Conservation (phyloP, 2,888 invertebrate genomes). For the Sphinx pinastri region DNA sequence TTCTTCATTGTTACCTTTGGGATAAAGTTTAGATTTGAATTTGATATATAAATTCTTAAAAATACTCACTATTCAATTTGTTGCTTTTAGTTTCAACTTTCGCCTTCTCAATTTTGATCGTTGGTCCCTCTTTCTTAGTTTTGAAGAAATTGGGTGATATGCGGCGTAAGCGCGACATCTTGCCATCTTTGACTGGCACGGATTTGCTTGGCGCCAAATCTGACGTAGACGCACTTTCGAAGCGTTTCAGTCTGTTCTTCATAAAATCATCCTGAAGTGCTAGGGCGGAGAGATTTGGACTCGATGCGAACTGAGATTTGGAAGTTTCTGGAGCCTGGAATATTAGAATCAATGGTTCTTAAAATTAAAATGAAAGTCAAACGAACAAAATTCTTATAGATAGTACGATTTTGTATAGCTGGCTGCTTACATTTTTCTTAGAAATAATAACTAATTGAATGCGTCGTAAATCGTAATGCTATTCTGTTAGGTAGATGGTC, state of each 20-base stretch:
- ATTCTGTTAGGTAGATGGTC: neutral
- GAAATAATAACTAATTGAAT: neutral
- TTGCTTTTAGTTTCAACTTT: constrained; percentile 50
- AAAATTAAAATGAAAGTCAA: neutral
- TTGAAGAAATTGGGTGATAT: constrained; percentile 70
- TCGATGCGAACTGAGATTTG: constrained; percentile 71
- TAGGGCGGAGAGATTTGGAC: constrained; percentile 67
- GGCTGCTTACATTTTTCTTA: neutral
- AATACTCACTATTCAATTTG: constrained; percentile 63
- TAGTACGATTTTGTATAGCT: too few relatives aligned
- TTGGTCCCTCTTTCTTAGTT: constrained; percentile 50
- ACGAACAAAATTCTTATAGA: neutral
- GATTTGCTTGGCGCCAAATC: constrained; percentile 52
- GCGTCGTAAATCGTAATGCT: neutral
- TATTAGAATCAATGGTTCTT: neutral
- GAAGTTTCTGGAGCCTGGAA: constrained; percentile 61
- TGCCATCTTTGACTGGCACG: constrained; percentile 50
- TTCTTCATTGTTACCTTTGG: too few relatives aligned
- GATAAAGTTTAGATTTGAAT: too few relatives aligned
- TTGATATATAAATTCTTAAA: too few relatives aligned
- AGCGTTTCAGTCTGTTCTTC: constrained; percentile 55
- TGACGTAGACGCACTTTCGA: constrained; percentile 68
- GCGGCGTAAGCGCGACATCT: constrained; percentile 57
- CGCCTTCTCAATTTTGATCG: constrained; percentile 45
- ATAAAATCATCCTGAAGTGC: constrained; percentile 52